Base-by-base conservation (phyloP, 2,797 vertebrate species). In the Lophius americanus region DNA sequence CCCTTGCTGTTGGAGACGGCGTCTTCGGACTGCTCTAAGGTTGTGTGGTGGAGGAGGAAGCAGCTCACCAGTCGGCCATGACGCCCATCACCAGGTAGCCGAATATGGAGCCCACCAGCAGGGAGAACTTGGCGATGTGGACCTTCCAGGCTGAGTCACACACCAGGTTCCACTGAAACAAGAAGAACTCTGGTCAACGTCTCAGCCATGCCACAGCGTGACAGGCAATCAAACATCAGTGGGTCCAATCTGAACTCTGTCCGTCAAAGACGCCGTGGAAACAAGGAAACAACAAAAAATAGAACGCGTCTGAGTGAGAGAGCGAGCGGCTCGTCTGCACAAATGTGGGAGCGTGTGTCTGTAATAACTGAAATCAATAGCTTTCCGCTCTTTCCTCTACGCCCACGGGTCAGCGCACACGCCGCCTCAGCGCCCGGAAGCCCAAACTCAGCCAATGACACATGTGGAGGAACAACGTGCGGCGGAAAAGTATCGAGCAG, bases 31-130 rank as follows among this genome's bases (percentile, higher is more conserved):
- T 23, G 23, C 1, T 23, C 23, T 23, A 49, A 71, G 32, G 39
- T 8, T 55, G 23, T 5, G 61, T 2, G 13, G 11, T 53, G 23
- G 46, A 23, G 75, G n/a, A 52, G 49, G 56, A 60, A 53, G 62
- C 2, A 61, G 51, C 95, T 90, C 93, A 99, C 97, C 97, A 99
- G 93, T 99, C 97, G 42, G 97, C 96, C 94, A 99, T 95, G 87
- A 97, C 96, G 90, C 97, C 97, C 91, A 96, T 97, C 92, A 98
- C 94, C 70, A 99, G 93, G 91, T 98, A 98, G 75, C 97, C 97
- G 46, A 98, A 96, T 91, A 98, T 98, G 91, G 97, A 95, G 87
- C 97, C 97, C 88, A 99, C 96, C 65, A 98, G 92, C 65, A 98
- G 85, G 46, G 97, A 98, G 90, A 99, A 98, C 88, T 98, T 98